These are phyloP conservation scores for Allophyes oxyacanthae DNA, from an alignment of 2,888 invertebrate species.

Conservation along the genomic window DNA sequence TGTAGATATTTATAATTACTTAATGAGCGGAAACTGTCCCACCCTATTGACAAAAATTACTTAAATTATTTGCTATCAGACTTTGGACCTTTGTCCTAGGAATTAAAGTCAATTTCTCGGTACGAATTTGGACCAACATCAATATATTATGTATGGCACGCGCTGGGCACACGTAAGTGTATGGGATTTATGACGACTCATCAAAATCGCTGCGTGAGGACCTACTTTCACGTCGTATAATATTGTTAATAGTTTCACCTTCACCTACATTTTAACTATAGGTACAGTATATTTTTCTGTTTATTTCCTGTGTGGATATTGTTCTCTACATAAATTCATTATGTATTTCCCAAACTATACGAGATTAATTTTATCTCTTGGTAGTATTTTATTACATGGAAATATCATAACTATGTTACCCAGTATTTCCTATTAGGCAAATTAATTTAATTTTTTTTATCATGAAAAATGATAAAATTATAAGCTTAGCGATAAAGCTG, in stretches of 20 bases:
- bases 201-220: slow-evolving; percentile 5
- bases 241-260: slow-evolving; percentile 8
- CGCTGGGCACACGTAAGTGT: slow-evolving; percentile 2
- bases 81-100: slow-evolving; percentile 1
- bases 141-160: slow-evolving; percentile 17
- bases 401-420: too few relatives aligned
- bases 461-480: too few relatives aligned
- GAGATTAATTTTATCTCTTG: too few relatives aligned
- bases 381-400: too few relatives aligned
- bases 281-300: too few relatives aligned
- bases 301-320: too few relatives aligned
- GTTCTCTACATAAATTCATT: too few relatives aligned
- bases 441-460: too few relatives aligned
- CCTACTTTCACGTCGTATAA: slow-evolving; percentile 24
- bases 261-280: slow-evolving; percentile 1
- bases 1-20: neutral
- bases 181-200: slow-evolving; percentile 7
- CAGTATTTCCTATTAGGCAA: too few relatives aligned
- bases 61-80: neutral
- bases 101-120: slow-evolving; percentile 7
- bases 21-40: slow-evolving; percentile 4
- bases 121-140: neutral
- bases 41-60: slow-evolving; percentile 2
- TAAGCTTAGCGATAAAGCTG: too few relatives aligned
- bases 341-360: too few relatives aligned